These are phyloP conservation scores for Neotoma lepida DNA, from an alignment of 2,113 vertebrate genomes.

Conservation along the genomic window DNA sequence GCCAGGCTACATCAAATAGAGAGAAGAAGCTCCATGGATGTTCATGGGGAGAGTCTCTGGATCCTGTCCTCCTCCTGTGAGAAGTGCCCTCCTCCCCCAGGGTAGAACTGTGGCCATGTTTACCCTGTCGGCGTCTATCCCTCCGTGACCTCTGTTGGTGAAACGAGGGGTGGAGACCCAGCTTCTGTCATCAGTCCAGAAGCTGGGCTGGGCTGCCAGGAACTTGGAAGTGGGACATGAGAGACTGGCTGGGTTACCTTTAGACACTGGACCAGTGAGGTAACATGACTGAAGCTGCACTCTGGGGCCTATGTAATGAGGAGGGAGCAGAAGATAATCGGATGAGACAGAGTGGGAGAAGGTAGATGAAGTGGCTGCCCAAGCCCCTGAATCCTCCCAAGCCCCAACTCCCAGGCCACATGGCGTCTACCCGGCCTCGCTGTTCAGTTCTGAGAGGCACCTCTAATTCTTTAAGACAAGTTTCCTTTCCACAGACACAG, in stretches of 20 bases:
- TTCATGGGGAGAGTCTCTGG: not conserved
- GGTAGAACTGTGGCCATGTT: not conserved
- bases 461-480: slow-evolving; percentile 38
- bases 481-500: slow-evolving; percentile 43
- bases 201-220: slow-evolving; percentile 31
- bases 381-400: not conserved
- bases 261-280: slow-evolving; percentile 48
- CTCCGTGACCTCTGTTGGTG: slow-evolving; percentile 50
- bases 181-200: slow-evolving; percentile 52
- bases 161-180: slow-evolving; percentile 37
- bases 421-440: not conserved
- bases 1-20: not conserved
- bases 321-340: not conserved
- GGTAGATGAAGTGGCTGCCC: not conserved
- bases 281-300: not conserved
- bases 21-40: not conserved
- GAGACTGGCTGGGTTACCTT: slow-evolving; percentile 57
- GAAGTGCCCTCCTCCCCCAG: not conserved
- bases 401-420: not conserved
- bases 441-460: not conserved
- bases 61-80: not conserved
- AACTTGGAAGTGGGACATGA: slow-evolving; percentile 58
- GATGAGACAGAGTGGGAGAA: not conserved
- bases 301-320: not conserved
- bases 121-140: not conserved